Evolutionary conservation across 2,113 vertebrate genomes (phyloP), one percentile per base, ranked within the genome.

Genomic region (Scomber colias): DNA sequence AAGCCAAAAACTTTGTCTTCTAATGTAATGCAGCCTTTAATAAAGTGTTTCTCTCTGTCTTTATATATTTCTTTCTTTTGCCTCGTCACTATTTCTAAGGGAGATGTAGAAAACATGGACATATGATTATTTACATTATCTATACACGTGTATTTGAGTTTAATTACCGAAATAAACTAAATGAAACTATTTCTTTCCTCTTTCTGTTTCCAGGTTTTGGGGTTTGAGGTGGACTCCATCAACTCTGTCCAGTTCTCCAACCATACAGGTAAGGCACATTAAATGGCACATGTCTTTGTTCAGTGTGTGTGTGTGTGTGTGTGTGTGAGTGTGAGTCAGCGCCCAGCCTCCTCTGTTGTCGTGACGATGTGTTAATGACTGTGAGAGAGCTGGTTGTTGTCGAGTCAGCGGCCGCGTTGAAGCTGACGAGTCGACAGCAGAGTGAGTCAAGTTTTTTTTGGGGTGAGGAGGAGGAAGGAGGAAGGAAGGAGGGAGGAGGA

Each of bases 161-260:
- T 27, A 27, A 27, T 27, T 27, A 27, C 24, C 2, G 24, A 27
- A 27, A 27, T 27, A 27, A 27, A 27, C 24, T 27, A 2, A 2
- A 27, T 27, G 1, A 27, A 27, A 27, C 14, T 60, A 0, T 45
- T 49, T 56, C 12, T 8, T 60, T 7, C 68, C 30, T 83, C 9
- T 73, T 46, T 57, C 30, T 79, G 21, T 63, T 15, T 84, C 1
- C 95, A 99, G 98, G 97, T 99, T 79, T 91, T 99, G 94, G 98
- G 98, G 27, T 98, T 99, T 86, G 98, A 99, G 94, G 96, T 99
- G 21, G 98, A 99, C 68, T 96, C 97, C 0, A 96, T 99, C 92
- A 99, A 99, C 92, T 99, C 98, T 0, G 98, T 99, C 80, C 98
- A 99, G 95, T 99, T 99, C 93, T 99, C 98, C 88, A 99, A 99